phyloP scores from a whole-genome alignment of 2,797 vertebrate species.

The Sebastes aleutianus region DNA sequence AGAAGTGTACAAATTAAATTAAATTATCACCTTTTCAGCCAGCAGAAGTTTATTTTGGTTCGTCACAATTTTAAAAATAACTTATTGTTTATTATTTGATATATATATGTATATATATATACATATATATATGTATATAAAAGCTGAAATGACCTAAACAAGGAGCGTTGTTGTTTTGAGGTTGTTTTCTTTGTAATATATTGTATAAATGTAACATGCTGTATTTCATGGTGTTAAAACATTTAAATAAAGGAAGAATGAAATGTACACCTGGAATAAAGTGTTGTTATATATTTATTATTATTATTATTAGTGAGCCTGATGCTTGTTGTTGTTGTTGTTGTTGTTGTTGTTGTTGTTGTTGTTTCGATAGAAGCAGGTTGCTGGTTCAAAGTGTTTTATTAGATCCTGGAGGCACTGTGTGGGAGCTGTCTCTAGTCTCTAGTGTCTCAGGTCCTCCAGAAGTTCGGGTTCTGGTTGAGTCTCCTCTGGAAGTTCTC shows the following conservation, averaged over 20 bases:
- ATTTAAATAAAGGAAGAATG: neutral
- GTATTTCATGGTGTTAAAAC: neutral
- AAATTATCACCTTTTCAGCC: no score
- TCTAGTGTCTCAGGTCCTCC: slow-evolving; percentile 82
- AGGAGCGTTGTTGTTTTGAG: no score
- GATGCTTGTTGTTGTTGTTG: neutral
- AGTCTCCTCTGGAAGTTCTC: slow-evolving; percentile 95
- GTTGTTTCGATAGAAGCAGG: no score
- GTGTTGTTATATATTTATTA: neutral
- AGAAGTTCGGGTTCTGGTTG: slow-evolving; percentile 95
- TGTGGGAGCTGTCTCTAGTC: neutral
- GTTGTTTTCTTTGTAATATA: neutral
- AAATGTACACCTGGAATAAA: neutral
- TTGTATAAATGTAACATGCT: neutral
- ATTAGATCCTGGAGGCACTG: slow-evolving; percentile 7
- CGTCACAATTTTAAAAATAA: no score
- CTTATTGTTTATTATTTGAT: no score
- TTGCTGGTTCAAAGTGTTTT: no score
- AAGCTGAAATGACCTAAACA: no score
- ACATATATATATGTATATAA: no score
- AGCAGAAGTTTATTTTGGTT: no score
- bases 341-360: neutral
- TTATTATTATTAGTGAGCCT: neutral
- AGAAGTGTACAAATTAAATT: no score
- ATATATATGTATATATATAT: no score